These are phyloP conservation scores for Cryptus armator DNA, from an alignment of 2,888 invertebrate genomes.

Conservation along the genomic window DNA sequence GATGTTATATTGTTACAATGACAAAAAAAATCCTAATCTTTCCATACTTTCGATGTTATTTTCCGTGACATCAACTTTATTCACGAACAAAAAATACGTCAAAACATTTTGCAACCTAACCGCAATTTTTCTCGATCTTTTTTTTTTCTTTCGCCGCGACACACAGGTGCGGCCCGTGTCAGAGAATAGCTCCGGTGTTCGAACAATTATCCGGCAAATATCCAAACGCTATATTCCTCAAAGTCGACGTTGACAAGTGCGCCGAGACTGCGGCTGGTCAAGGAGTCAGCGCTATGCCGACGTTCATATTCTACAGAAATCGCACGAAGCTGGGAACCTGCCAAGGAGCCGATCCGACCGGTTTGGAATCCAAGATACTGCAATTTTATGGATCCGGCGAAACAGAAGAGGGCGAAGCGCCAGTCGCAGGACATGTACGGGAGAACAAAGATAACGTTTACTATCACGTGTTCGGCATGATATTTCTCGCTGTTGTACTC, in stretches of 20 bases:
- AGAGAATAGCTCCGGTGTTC: slow-evolving; percentile 96
- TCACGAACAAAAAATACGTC: neutral
- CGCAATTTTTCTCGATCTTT: slow-evolving; percentile 18
- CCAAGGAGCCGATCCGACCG: slow-evolving; percentile 94
- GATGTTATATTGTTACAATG: slow-evolving; percentile 74
- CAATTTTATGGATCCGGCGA: slow-evolving; percentile 92
- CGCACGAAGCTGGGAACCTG: slow-evolving; percentile 94
- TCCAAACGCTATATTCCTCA: slow-evolving; percentile 95
- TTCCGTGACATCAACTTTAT: neutral
- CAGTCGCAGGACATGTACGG: slow-evolving; percentile 93
- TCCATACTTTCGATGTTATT: neutral
- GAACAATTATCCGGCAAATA: slow-evolving; percentile 95
- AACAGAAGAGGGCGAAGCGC: slow-evolving; percentile 88
- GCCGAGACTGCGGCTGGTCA: slow-evolving; percentile 95
- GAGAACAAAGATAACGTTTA: slow-evolving; percentile 77
- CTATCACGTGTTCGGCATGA: slow-evolving; percentile 81
- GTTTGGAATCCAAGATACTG: slow-evolving; percentile 95
- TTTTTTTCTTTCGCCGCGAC: slow-evolving; percentile 64
- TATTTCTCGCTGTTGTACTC: slow-evolving; percentile 77
- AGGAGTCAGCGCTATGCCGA: slow-evolving; percentile 98
- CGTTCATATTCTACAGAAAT: slow-evolving; percentile 97
- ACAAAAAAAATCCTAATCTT: neutral
- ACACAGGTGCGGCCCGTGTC: slow-evolving; percentile 98
- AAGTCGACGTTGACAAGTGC: slow-evolving; percentile 98
- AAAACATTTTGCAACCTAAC: neutral